Conservation (phyloP, 2,888 invertebrate species). For the Cosmopolites sordidus region DNA sequence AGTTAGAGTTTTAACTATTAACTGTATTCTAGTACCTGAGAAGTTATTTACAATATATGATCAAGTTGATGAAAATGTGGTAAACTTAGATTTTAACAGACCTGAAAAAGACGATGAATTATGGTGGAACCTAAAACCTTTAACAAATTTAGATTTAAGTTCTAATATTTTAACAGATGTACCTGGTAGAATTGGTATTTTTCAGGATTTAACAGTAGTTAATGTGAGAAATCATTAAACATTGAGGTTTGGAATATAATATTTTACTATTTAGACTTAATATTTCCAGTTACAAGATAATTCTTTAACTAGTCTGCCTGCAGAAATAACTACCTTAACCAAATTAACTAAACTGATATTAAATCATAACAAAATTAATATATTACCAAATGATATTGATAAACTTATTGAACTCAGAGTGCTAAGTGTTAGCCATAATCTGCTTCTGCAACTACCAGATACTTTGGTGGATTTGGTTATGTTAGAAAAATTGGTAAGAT, state of each 20-base stretch:
- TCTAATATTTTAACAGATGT: slow-evolving; percentile 65
- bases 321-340: slow-evolving; percentile 66
- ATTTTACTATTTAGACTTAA: slow-evolving; percentile 5
- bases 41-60: slow-evolving; percentile 72
- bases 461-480: slow-evolving; percentile 75
- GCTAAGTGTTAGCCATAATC: slow-evolving; percentile 73
- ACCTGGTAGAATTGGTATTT: slow-evolving; percentile 60
- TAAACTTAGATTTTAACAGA: slow-evolving; percentile 56
- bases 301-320: slow-evolving; percentile 65
- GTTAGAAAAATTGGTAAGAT: slow-evolving; percentile 66
- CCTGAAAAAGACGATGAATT: slow-evolving; percentile 49
- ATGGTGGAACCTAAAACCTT: slow-evolving; percentile 83
- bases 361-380: slow-evolving; percentile 63
- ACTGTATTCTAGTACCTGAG: slow-evolving; percentile 58
- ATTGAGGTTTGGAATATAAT: slow-evolving; percentile 3
- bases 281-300: slow-evolving; percentile 75
- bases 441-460: slow-evolving; percentile 61
- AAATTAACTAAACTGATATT: slow-evolving; percentile 64
- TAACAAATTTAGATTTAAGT: slow-evolving; percentile 74
- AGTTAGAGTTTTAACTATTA: neutral
- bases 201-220: slow-evolving; percentile 64
- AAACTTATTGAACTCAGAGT: slow-evolving; percentile 64
- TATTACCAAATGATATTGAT: slow-evolving; percentile 63
- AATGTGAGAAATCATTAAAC: slow-evolving; percentile 54
- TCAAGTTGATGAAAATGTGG: slow-evolving; percentile 58